Percentiles rank a stretch among this genome's conserved stretches.
Conservation (phyloP, 2,113 vertebrate species). For the Bombycilla garrulus region DNA sequence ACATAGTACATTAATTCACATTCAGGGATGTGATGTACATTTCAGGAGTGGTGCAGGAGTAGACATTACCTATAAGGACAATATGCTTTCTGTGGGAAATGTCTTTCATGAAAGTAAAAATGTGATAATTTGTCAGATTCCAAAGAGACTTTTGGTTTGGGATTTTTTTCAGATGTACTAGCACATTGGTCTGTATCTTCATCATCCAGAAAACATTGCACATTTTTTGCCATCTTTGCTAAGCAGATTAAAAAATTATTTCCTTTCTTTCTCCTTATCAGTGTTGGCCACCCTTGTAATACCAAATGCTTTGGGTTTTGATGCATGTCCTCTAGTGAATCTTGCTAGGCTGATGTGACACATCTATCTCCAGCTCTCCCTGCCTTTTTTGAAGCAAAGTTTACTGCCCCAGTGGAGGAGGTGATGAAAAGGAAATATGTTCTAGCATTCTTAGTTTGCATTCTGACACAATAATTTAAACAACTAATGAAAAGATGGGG, state of each 20-base stretch:
- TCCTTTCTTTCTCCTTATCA: background rate
- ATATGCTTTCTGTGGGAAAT: background rate
- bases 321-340: background rate
- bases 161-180: background rate
- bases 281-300: background rate
- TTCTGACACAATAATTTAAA: background rate
- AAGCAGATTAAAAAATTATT: constrained; percentile 4
- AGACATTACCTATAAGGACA: background rate
- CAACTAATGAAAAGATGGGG: background rate
- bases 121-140: background rate
- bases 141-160: background rate
- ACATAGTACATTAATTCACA: background rate
- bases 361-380: background rate
- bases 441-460: background rate
- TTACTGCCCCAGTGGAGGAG: background rate
- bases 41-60: background rate
- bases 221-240: background rate
- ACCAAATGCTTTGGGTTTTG: background rate
- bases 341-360: background rate
- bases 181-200: background rate
- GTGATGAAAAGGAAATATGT: background rate
- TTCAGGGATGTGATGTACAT: background rate
- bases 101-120: background rate
- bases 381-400: background rate
- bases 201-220: background rate